A percentile compares a stretch with the other conserved stretches of the same genome.
phyloP scores from a whole-genome alignment of 64 coral and sea anemone genomes.

The Montipora sp. region DNA sequence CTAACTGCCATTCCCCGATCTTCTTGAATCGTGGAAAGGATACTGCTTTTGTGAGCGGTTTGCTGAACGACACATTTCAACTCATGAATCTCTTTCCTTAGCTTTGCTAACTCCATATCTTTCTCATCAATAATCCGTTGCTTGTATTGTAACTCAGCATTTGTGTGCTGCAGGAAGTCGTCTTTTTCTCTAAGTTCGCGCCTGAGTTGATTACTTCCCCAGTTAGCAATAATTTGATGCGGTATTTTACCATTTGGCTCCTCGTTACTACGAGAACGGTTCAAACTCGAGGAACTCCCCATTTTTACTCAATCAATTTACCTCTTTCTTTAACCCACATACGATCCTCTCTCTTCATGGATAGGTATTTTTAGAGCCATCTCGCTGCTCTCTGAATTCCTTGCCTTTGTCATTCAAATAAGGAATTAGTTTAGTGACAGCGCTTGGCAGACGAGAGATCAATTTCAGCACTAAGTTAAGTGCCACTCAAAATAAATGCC shows the following conservation, averaged over 20 bases:
- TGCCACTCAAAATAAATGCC: background rate
- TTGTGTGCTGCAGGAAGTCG: slow-evolving; percentile 91
- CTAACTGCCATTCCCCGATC: slow-evolving; percentile 4
- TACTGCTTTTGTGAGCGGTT: slow-evolving; percentile 66
- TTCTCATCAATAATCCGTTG: slow-evolving; percentile 85
- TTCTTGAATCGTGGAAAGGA: slow-evolving; percentile 80
- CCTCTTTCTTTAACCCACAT: background rate
- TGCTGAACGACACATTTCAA: slow-evolving; percentile 96
- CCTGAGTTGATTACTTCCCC: slow-evolving; percentile 16
- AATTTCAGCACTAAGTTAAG: background rate
- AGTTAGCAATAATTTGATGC: background rate
- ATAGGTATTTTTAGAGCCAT: background rate
- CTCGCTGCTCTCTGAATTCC: slow-evolving; percentile 23
- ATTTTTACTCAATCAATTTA: slow-evolving; percentile 8
- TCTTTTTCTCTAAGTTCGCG: slow-evolving; percentile 90
- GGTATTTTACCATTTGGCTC: slow-evolving; percentile 39
- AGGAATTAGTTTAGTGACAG: background rate
- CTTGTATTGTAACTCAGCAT: slow-evolving; percentile 82
- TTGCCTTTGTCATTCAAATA: slow-evolving; percentile 35
- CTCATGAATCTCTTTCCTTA: slow-evolving; percentile 96
- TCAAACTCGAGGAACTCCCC: slow-evolving; percentile 48
- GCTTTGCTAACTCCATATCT: slow-evolving; percentile 80
- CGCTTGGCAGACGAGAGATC: slow-evolving; percentile 6
- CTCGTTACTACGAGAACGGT: background rate
- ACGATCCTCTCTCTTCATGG: background rate